phyloP scores from a whole-genome alignment of 1,140 invertebrate genomes.

The Triops cancriformis region DNA sequence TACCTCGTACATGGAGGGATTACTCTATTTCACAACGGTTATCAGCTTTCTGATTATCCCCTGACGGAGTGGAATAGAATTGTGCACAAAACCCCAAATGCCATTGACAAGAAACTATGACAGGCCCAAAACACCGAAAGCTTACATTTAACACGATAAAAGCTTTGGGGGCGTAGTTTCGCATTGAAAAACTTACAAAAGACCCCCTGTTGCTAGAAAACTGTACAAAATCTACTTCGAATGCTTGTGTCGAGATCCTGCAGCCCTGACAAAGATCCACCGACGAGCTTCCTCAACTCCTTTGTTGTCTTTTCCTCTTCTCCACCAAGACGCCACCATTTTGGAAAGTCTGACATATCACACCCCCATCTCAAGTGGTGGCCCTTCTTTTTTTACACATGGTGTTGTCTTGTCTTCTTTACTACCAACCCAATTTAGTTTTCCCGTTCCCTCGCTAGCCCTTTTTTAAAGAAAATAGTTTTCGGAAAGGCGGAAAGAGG shows the following conservation, averaged over 20 bases:
- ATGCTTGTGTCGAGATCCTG: neutral
- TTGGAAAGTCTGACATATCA: neutral
- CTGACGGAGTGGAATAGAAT: too few relatives aligned
- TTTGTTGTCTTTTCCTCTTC: neutral
- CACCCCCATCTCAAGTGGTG: slow-evolving; percentile 12
- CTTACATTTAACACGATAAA: neutral
- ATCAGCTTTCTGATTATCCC: too few relatives aligned
- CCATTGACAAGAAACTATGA: neutral
- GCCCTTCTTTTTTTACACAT: neutral
- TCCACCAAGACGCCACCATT: neutral
- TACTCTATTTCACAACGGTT: too few relatives aligned
- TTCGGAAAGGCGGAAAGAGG: too few relatives aligned
- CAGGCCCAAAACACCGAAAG: neutral
- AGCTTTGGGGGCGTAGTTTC: neutral
- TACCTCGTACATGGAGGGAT: too few relatives aligned
- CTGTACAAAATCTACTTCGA: neutral
- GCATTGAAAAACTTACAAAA: neutral
- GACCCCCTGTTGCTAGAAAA: slow-evolving; percentile 8
- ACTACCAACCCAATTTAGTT: neutral
- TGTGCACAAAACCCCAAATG: too few relatives aligned
- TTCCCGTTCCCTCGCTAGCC: too few relatives aligned
- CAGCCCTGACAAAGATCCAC: neutral
- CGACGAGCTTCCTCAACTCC: neutral
- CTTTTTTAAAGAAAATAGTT: too few relatives aligned
- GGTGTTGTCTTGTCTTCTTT: slow-evolving; percentile 4